These are phyloP conservation scores for Peromyscus leucopus DNA, from an alignment of 2,113 vertebrate genomes.

Conservation along the genomic window DNA sequence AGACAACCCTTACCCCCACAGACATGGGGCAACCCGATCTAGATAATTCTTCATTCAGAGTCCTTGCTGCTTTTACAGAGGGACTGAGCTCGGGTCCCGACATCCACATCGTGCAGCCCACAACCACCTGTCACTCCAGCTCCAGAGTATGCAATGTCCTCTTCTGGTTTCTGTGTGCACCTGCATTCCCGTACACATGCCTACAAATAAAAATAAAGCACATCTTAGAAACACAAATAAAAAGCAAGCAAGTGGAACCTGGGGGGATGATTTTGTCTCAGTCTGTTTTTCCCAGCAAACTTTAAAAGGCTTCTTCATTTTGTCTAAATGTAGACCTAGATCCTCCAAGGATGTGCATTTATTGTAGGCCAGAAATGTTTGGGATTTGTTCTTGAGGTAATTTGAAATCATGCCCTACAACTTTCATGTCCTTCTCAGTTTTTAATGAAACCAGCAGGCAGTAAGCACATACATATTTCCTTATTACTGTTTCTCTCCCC, in stretches of 20 bases:
- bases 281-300: neutral
- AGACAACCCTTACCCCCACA: neutral
- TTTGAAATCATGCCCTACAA: neutral
- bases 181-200: neutral
- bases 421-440: neutral
- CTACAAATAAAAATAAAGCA: neutral
- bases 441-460: conserved; percentile 20
- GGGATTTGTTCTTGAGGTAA: neutral
- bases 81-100: neutral
- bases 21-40: neutral
- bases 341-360: neutral
- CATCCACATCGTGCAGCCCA: neutral
- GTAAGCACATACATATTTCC: fast-evolving
- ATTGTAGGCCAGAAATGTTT: neutral
- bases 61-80: neutral
- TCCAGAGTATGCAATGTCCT: neutral
- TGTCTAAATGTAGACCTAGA: neutral
- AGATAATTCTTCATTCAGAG: neutral
- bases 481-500: neutral
- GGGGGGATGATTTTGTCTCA: neutral
- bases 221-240: neutral
- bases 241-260: neutral
- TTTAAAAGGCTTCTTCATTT: neutral
- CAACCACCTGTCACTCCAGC: neutral
- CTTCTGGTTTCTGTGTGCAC: neutral